phyloP scores from a whole-genome alignment of 2,797 vertebrate genomes.

The Onychomys torridus region DNA sequence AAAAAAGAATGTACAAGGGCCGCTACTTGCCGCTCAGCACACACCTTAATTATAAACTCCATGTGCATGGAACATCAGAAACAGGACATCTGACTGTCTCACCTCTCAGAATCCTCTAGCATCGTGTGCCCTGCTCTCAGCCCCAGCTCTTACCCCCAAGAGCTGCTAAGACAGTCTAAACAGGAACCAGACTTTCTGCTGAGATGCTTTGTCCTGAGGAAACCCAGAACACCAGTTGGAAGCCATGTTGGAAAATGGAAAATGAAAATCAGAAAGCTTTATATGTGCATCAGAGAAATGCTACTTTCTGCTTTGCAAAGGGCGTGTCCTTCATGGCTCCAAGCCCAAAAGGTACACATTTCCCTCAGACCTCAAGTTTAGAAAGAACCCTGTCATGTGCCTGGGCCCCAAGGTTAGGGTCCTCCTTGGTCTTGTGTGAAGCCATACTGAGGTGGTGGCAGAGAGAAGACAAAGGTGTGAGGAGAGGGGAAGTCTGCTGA shows the following conservation, averaged over 20 bases:
- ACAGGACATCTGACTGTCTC: too few relatives aligned
- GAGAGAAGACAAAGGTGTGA: neutral
- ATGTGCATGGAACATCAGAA: neutral
- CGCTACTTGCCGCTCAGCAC: too few relatives aligned
- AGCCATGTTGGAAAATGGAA: slow-evolving; percentile 65
- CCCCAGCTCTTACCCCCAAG: neutral
- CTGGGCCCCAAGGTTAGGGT: neutral
- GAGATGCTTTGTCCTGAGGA: slow-evolving; percentile 4
- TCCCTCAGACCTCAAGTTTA: slow-evolving; percentile 39
- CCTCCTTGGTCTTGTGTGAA: neutral
- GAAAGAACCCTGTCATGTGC: neutral
- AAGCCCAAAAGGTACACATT: neutral
- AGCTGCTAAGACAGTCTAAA: neutral
- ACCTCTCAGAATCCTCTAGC: neutral
- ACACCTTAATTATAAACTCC: too few relatives aligned
- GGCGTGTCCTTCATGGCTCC: neutral
- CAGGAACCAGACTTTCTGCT: neutral
- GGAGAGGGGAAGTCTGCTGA: neutral
- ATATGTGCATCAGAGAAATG: slow-evolving; percentile 58
- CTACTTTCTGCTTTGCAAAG: slow-evolving; percentile 77
- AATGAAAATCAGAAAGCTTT: slow-evolving; percentile 46
- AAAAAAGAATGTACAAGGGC: neutral
- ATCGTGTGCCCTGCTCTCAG: neutral
- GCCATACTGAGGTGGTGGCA: neutral
- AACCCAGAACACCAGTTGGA: slow-evolving; percentile 16